Conservation (phyloP, 2,888 invertebrate genomes). For the Anthophora plumipes region DNA sequence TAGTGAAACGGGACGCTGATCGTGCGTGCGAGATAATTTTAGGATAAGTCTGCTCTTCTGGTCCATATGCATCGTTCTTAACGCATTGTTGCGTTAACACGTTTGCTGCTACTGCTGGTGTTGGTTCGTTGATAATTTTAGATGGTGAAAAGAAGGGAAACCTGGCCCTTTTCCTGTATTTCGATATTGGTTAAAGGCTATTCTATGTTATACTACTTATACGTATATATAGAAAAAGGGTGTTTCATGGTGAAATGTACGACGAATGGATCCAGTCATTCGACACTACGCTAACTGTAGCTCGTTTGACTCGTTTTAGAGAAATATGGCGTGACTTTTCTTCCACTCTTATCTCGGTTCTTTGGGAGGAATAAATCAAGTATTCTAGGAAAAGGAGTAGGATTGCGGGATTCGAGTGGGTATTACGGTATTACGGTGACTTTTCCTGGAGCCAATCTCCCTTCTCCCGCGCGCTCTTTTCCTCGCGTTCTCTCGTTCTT, state of each 20-base stretch:
- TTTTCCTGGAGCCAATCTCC: not conserved
- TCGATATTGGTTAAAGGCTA: constrained; percentile 8
- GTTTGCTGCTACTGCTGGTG: not conserved
- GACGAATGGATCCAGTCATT: constrained; percentile 3
- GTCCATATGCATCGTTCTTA: constrained; percentile 74
- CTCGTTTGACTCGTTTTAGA: not conserved
- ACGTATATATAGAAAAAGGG: constrained; percentile 16
- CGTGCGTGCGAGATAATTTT: constrained; percentile 79
- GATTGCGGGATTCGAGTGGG: not conserved
- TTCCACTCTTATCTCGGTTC: not conserved
- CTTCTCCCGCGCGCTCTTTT: too few relatives aligned
- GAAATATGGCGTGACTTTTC: constrained; percentile 12
- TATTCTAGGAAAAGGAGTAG: not conserved
- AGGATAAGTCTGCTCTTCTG: constrained; percentile 65
- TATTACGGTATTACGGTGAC: too few relatives aligned
- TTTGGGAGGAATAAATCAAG: constrained; percentile 9
- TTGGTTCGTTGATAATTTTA: constrained; percentile 63
- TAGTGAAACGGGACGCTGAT: constrained; percentile 68
- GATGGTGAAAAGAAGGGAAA: constrained; percentile 55
- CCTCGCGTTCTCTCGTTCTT: not conserved
- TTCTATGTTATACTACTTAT: not conserved
- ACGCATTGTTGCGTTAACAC: constrained; percentile 57
- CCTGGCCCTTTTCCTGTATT: constrained; percentile 40
- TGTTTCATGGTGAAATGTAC: not conserved
- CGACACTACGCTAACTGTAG: not conserved